Base-by-base conservation (phyloP, 2,797 vertebrate species). In the Anniella stebbinsi region DNA sequence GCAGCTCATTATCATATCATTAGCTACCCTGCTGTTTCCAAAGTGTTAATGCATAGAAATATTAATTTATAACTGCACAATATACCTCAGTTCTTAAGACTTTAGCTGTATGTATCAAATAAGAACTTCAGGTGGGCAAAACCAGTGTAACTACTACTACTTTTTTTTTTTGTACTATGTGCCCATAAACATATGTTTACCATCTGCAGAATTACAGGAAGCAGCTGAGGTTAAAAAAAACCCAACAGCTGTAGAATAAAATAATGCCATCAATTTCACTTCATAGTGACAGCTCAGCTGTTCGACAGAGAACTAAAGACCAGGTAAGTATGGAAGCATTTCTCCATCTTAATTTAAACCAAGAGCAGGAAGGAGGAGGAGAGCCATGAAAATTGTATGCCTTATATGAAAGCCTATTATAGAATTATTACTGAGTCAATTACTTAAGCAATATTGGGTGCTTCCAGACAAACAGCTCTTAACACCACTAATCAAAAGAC, bases 131-230 rank as follows among this genome's bases (percentile, higher is more conserved):
- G 93, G 93, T 0, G 0, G 89, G 91, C 0, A 0, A 96, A 95
- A 94, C 87, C 89, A 93, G 80, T 70, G 80, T 25, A 92, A 95
- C 88, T 95, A 88, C 78, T 77, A 60, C 41, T 60, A 30, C 69
- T 73, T 83, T 72, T 30, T 36, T 38, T 72, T 91, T 91, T 92
- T 95, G 90, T 92, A 88, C 94, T 93, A 30, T 76, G 86, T 82
- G 94, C 92, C 95, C 91, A 96, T 96, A 97, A 97, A 96, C 98
- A 97, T 97, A 97, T 97, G 97, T 95, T 97, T 96, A 93, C 97
- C 97, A 98, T 98, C 97, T 98, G 97, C 83, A 82, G 95, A 95
- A 97, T 96, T 94, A 96, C 89, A 88, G 91, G 93, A 96, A 96
- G 90, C 97, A 97, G 97, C 93, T 97, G 97, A 97, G 94, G 84